Evolutionary conservation across 2,888 invertebrate species (phyloP).

Genomic region (Watsonalla cultraria): DNA sequence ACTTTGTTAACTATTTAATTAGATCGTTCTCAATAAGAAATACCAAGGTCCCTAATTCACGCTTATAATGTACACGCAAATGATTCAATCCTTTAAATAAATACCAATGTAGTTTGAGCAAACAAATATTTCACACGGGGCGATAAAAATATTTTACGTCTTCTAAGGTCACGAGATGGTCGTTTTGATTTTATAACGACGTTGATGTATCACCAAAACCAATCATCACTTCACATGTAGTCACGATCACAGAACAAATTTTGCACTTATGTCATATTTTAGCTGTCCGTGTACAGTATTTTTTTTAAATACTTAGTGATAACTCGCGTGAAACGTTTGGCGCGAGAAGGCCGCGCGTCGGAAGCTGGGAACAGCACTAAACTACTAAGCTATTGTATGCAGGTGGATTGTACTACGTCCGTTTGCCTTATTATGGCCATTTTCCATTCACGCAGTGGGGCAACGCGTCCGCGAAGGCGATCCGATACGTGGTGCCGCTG

Average conservation of each 20-base stretch:
- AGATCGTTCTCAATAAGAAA: slow-evolving; percentile 39
- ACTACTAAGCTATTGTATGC: slow-evolving; percentile 77
- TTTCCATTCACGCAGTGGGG: slow-evolving; percentile 71
- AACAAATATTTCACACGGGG: not conserved
- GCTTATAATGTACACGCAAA: slow-evolving; percentile 27
- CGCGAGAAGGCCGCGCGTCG: slow-evolving; percentile 62
- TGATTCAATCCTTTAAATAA: slow-evolving; percentile 17
- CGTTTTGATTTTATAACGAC: not conserved
- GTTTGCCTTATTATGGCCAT: slow-evolving; percentile 68
- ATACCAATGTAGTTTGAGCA: not conserved
- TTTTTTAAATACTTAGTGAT: slow-evolving; percentile 25
- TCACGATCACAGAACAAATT: slow-evolving; percentile 27
- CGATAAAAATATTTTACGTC: not conserved
- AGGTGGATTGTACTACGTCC: slow-evolving; percentile 69
- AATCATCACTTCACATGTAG: slow-evolving; percentile 28
- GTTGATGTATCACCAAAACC: slow-evolving; percentile 3
- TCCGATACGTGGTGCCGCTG: slow-evolving; percentile 29
- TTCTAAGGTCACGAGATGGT: not conserved
- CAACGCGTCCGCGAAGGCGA: slow-evolving; percentile 41
- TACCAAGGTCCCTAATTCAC: slow-evolving; percentile 38
- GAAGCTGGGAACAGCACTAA: slow-evolving; percentile 70
- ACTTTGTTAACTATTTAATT: slow-evolving; percentile 30
- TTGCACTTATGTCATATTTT: slow-evolving; percentile 28
- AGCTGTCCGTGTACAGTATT: slow-evolving; percentile 14
- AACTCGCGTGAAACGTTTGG: slow-evolving; percentile 34